Percentiles rank a stretch among this genome's conserved stretches.
Conservation (phyloP, 2,888 invertebrate species). For the Parapristionchus giblindavisi region DNA sequence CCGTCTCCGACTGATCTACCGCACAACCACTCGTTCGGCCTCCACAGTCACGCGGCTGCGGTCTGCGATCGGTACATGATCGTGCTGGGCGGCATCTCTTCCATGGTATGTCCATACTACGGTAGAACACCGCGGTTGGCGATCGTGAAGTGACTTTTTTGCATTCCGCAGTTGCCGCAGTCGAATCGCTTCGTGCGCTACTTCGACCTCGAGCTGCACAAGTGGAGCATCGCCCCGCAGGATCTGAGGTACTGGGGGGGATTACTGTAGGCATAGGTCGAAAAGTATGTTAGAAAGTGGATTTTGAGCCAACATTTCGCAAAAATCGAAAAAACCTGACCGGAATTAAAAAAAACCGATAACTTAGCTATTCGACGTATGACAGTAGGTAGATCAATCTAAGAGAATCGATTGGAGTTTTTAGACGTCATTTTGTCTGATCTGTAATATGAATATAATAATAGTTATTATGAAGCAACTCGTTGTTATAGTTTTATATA, state of each 20-base stretch:
- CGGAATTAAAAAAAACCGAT: too few species aligned
- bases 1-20: neutral
- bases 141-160: neutral
- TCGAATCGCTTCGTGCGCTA: neutral
- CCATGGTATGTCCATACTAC: neutral
- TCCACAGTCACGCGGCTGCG: neutral
- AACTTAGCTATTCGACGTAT: too few species aligned
- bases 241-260: neutral
- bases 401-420: neutral
- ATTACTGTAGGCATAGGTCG: too few species aligned
- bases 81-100: slow-evolving; percentile 6
- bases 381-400: neutral
- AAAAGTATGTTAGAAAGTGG: too few species aligned
- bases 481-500: too few species aligned
- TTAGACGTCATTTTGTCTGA: too few species aligned
- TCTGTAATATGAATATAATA: too few species aligned
- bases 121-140: too few species aligned
- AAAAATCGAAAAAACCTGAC: too few species aligned
- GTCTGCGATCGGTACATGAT: slow-evolving; percentile 2
- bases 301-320: too few species aligned
- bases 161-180: neutral
- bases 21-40: neutral
- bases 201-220: neutral
- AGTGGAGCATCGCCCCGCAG: neutral
- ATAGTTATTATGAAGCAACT: too few species aligned